Percentiles rank a stretch among this genome's conserved stretches.
phyloP scores from a whole-genome alignment of 2,797 vertebrate genomes.

The Lacerta viridis region DNA sequence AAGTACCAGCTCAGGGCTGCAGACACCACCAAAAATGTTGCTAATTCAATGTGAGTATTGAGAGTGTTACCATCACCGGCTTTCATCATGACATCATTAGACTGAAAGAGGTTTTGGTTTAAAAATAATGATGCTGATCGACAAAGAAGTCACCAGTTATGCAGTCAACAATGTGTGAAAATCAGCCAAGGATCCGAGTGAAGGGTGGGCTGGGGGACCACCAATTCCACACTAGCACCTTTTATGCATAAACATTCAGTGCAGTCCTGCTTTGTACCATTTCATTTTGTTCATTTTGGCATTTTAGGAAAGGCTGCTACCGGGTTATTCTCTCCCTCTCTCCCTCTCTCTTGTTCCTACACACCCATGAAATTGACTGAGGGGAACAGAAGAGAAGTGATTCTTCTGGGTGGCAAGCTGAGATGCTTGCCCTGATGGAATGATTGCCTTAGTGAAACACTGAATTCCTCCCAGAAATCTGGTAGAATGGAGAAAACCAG shows the following conservation, averaged over 20 bases:
- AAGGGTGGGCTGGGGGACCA: neutral
- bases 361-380: too few relatives aligned
- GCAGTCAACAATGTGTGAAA: neutral
- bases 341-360: too few relatives aligned
- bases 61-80: neutral
- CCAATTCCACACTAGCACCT: neutral
- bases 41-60: neutral
- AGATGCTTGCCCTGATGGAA: too few relatives aligned
- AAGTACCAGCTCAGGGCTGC: neutral
- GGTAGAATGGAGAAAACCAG: too few relatives aligned
- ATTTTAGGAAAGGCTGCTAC: neutral
- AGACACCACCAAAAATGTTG: neutral
- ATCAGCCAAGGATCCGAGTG: neutral
- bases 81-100: neutral
- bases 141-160: neutral
- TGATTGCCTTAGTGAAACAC: too few relatives aligned
- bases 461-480: too few relatives aligned
- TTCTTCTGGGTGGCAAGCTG: too few relatives aligned
- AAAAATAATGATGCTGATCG: neutral
- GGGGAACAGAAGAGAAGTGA: too few relatives aligned
- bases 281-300: neutral
- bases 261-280: neutral
- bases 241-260: neutral
- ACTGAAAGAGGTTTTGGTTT: neutral
- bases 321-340: neutral